Evolutionary conservation across 2,888 invertebrate species (phyloP), one percentile per base, ranked within the genome.

Genomic region (Euproctis similis): DNA sequence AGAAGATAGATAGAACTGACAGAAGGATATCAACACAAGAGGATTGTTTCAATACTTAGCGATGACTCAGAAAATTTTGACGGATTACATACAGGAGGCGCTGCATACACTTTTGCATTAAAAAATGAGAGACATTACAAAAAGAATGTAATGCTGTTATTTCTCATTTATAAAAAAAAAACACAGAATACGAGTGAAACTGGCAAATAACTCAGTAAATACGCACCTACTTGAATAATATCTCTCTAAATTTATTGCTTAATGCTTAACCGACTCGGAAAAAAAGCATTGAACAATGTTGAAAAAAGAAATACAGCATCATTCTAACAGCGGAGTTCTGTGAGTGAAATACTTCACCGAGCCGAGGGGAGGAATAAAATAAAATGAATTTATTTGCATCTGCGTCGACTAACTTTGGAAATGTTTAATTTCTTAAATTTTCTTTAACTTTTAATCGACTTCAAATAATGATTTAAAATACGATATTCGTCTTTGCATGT

Each of bases 181-280:
- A 48, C 39, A 39, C 21, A 46, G 36, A 36, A 51, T 41, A 47
- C 40, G 17, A 46, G 34, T 34, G 20, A 32, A 42, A 25, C 26
- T 71, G 61, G 66, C 75, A 75, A 73, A 77, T 76, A 70, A 74
- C 69, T 46, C 46, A 39, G 57, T 61, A 64, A 52, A 58, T 59
- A 62, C 49, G 60, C 60, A 69, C 52, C 59, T 59, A 55, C 53
- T 62, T 55, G 60, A n/a, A n/a, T 58, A 57, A 51, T 58, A 69
- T 63, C 60, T 62, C 57, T 47, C 52, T 48, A 63, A 72, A 80
- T 80, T 78, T 80, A 78, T 78, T 54, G 69, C 66, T 64, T 53
- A 54, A 63, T 61, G 66, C 66, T 67, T 64, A 69, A 67, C 60
- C 66, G 60, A 64, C 61, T 59, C 55, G 48, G 47, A 55, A n/a